These are phyloP conservation scores for Aphelenchoides besseyi DNA, from an alignment of 1,140 invertebrate genomes.

Conservation along the genomic window DNA sequence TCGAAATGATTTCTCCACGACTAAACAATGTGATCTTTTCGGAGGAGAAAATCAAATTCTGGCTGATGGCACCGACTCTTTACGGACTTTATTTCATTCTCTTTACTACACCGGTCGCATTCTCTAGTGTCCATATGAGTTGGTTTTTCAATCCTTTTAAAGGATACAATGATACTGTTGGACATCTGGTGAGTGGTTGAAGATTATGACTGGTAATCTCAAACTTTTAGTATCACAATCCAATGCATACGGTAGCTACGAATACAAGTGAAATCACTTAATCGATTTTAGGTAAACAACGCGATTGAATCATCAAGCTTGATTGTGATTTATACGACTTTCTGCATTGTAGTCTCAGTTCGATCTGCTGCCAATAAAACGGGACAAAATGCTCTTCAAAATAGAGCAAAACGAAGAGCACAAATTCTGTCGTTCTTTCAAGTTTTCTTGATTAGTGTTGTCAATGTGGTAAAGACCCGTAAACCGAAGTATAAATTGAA, in stretches of 20 bases:
- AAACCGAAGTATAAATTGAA: too few species aligned
- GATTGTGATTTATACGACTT: not conserved
- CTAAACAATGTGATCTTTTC: slow-evolving; percentile 27
- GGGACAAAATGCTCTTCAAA: too few species aligned
- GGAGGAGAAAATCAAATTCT: slow-evolving; percentile 20
- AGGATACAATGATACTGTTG: not conserved
- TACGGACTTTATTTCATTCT: slow-evolving; percentile 48
- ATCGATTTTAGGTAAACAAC: too few species aligned
- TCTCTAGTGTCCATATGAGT: slow-evolving; percentile 30
- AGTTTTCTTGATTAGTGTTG: not conserved
- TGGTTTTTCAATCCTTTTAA: slow-evolving; percentile 53
- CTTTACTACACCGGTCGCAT: slow-evolving; percentile 44
- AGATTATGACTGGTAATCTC: not conserved
- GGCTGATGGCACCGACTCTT: slow-evolving; percentile 6
- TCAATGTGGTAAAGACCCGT: too few species aligned
- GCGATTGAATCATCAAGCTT: not conserved
- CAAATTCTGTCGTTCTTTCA: not conserved
- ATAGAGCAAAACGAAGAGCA: too few species aligned
- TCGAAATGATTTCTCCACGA: slow-evolving; percentile 24
- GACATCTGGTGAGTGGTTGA: not conserved
- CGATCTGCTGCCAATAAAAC: not conserved
- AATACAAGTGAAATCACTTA: too few species aligned
- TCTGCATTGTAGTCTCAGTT: not conserved
- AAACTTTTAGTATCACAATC: slow-evolving; percentile 30
- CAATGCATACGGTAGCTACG: slow-evolving; percentile 23